Conservation (phyloP, 1,140 invertebrate genomes). For the Dreissena rostriformis region DNA sequence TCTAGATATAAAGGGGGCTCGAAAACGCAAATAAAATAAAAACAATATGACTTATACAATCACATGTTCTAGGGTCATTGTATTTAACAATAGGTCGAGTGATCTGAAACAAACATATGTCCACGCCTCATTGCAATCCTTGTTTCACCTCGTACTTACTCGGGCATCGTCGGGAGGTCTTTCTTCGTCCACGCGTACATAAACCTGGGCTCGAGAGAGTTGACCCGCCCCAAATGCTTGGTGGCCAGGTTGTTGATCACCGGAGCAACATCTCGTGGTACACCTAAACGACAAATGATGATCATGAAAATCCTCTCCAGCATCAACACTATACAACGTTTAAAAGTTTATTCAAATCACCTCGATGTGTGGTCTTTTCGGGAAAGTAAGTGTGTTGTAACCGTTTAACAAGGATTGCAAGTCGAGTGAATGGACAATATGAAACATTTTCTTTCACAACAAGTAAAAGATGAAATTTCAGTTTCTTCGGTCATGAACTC, state of each 20-base stretch:
- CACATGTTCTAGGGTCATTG: background rate
- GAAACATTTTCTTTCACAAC: no score
- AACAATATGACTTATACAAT: no score
- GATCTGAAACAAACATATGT: background rate
- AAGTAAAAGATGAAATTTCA: no score
- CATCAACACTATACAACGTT: no score
- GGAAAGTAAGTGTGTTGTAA: no score
- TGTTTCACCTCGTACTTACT: constrained; percentile 45
- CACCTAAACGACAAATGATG: constrained; percentile 66
- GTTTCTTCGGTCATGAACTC: no score
- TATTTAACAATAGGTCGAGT: background rate
- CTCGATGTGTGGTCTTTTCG: no score
- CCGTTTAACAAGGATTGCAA: no score
- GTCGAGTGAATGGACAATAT: no score
- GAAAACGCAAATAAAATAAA: no score
- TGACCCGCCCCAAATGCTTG: constrained; percentile 62
- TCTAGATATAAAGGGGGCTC: background rate
- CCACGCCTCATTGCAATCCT: background rate
- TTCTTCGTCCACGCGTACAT: constrained; percentile 72
- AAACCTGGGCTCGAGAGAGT: constrained; percentile 64
- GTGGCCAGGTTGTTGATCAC: constrained; percentile 59
- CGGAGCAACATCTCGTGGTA: constrained; percentile 68
- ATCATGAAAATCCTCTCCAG: no score
- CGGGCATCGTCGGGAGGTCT: constrained; percentile 58
- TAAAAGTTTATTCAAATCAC: no score